A percentile compares a stretch with the other conserved stretches of the same genome.
Conservation (phyloP, 2,888 invertebrate species). For the Heliconius erato region DNA sequence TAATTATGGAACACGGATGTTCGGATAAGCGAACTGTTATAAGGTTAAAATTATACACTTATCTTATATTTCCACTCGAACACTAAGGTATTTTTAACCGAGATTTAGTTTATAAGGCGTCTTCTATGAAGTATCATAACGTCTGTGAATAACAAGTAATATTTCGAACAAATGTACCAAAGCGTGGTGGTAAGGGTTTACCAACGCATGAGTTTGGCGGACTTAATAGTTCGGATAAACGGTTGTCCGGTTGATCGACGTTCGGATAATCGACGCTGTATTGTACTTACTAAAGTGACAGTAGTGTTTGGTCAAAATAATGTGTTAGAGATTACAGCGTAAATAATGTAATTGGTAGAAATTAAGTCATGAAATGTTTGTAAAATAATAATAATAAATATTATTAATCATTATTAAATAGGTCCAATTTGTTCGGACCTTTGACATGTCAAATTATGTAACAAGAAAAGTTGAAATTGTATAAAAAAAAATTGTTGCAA, state of each 20-base stretch:
- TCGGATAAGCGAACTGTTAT: too few relatives aligned
- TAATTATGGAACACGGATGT: background rate
- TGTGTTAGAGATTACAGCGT: background rate
- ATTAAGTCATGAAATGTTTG: slow-evolving; percentile 20
- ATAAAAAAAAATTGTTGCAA: background rate
- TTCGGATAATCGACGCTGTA: too few relatives aligned
- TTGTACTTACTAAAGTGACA: background rate
- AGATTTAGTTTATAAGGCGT: too few relatives aligned
- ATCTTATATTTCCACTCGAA: background rate
- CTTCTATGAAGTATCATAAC: too few relatives aligned
- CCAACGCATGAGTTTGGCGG: too few relatives aligned
- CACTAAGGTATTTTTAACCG: background rate
- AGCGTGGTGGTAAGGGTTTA: too few relatives aligned
- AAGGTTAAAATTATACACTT: background rate
- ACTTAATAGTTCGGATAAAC: too few relatives aligned
- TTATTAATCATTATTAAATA: background rate
- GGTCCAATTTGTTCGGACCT: background rate
- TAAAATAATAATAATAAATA: slow-evolving; percentile 6
- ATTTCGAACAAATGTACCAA: too few relatives aligned
- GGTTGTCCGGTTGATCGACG: too few relatives aligned
- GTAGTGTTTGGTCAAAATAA: slow-evolving; percentile 6
- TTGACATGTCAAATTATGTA: background rate
- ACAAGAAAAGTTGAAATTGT: background rate
- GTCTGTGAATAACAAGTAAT: too few relatives aligned
- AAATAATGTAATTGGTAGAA: slow-evolving; percentile 11